These are phyloP conservation scores for Fabriciana adippe DNA, from an alignment of 2,888 invertebrate genomes.

Conservation along the genomic window DNA sequence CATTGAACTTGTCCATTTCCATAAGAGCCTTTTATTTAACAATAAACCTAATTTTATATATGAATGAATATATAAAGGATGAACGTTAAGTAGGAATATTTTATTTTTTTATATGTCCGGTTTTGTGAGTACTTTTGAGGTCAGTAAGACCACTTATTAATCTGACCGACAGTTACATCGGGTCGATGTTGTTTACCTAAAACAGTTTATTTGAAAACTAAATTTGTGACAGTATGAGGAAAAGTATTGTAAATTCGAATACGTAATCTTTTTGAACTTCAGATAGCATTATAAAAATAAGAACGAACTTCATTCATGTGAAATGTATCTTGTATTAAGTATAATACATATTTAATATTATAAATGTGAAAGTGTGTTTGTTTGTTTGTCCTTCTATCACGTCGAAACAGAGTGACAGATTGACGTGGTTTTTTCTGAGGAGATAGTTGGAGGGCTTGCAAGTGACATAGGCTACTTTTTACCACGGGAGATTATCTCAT, in stretches of 20 bases:
- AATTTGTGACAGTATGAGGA: neutral
- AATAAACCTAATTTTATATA: constrained; percentile 40
- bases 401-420: no score
- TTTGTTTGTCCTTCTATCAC: no score
- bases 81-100: constrained; percentile 25
- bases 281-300: no score
- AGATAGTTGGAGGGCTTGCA: no score
- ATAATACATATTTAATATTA: no score
- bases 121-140: constrained; percentile 22
- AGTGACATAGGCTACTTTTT: no score
- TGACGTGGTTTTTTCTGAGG: no score
- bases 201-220: constrained; percentile 18
- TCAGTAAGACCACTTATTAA: constrained; percentile 16
- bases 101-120: constrained; percentile 30
- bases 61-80: constrained; percentile 34
- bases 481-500: no score
- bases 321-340: no score
- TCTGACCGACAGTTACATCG: constrained; percentile 24
- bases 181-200: constrained; percentile 24
- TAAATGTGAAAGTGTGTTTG: no score
- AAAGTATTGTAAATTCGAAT: neutral
- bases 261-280: no score
- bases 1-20: constrained; percentile 41
- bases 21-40: constrained; percentile 35
- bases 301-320: no score